Evolutionary conservation across 2,888 invertebrate species (phyloP), one percentile per base, ranked within the genome.

Genomic region (Gasteruption jaculator): DNA sequence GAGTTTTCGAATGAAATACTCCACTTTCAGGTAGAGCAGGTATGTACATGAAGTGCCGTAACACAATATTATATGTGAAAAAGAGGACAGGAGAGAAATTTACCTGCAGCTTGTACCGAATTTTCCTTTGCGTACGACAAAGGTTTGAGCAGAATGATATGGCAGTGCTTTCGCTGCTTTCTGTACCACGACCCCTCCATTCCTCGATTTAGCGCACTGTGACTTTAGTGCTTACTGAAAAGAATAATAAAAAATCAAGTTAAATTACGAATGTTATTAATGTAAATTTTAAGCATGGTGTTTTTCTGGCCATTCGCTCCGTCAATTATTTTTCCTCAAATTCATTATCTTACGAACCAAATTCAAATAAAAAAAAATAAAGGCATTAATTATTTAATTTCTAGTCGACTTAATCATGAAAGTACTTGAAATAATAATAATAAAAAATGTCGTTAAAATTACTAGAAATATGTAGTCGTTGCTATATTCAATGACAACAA

Each of bases 101-200:
- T 53, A 69, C 69, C 68, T 61, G 66, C 63, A 63, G 60, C 56
- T 54, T 60, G 62, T 60, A 58, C 62, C 58, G 58, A 58, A 49
- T 57, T 65, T 53, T 64, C 61, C 63, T 65, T 65, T 60, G 65
- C 56, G 48, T 57, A 58, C 53, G 65, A 61, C 59, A 61, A 67
- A 65, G 61, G 65, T 56, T 63, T 63, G 56, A 64, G 64, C 61
- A 61, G 60, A 60, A 61, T 64, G 60, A 61, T 65, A 63, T 61
- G 65, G 68, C 69, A 68, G 68, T 68, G 69, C 65, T 65, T 63
- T 62, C 63, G 68, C 69, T 69, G 69, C 65, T 65, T 61, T 63
- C 64, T 60, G 58, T 61, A 61, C 65, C 65, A 63, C 67, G 66
- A 63, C 60, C 57, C 62, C 68, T 68, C 69, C 69, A 70, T 69